A percentile compares a stretch with the other conserved stretches of the same genome.
These are phyloP conservation scores for Nymphalis io DNA, from an alignment of 1,140 invertebrate species.

Conservation along the genomic window DNA sequence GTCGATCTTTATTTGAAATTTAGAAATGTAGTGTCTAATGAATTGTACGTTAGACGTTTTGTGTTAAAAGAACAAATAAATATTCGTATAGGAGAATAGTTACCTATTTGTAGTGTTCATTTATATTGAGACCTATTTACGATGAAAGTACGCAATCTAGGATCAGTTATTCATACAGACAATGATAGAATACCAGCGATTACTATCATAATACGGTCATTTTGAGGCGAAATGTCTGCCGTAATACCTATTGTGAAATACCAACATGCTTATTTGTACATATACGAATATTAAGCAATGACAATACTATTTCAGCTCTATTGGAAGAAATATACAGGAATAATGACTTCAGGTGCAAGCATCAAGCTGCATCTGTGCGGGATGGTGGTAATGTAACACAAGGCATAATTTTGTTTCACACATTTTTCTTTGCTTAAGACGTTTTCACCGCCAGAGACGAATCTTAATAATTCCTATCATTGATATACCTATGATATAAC, in stretches of 20 bases:
- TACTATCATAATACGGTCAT: constrained; percentile 13
- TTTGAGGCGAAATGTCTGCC: constrained; percentile 3
- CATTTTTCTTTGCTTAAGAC: too few relatives aligned
- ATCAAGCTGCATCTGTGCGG: too few relatives aligned
- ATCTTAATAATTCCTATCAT: too few relatives aligned
- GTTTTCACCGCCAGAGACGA: too few relatives aligned
- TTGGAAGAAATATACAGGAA: not conserved
- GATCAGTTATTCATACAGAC: constrained; percentile 13
- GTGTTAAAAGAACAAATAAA: too few relatives aligned
- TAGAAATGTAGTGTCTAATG: too few relatives aligned
- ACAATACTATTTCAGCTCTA: not conserved
- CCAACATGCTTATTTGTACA: constrained; percentile 1
- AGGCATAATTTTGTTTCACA: too few relatives aligned
- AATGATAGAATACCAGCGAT: constrained; percentile 8
- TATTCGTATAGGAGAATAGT: too few relatives aligned
- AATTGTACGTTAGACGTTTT: too few relatives aligned
- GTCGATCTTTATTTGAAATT: too few relatives aligned
- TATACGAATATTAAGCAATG: not conserved
- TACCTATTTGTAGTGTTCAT: not conserved
- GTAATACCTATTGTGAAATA: constrained; percentile 4
- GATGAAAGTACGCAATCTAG: constrained; percentile 5
- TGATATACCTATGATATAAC: too few relatives aligned
- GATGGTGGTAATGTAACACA: too few relatives aligned
- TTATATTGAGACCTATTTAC: constrained; percentile 8
- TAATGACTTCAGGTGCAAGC: not conserved